Percentiles rank a stretch among this genome's conserved stretches.
phyloP scores from a whole-genome alignment of 2,113 vertebrate genomes.

The Stigmatopora argus region DNA sequence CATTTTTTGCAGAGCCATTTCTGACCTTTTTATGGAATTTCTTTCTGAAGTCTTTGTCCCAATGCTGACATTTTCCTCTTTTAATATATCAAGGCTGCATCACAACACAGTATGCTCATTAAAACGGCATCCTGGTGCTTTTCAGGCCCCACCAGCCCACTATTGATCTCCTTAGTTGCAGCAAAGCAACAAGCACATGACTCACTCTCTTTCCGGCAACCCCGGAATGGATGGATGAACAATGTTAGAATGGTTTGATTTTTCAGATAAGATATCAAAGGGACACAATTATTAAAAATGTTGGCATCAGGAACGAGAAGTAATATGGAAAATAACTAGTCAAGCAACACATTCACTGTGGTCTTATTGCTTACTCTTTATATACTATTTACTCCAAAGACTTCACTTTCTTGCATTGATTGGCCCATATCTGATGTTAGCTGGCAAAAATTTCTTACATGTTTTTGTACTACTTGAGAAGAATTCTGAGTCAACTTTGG shows the following conservation, averaged over 20 bases:
- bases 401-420: too few relatives aligned
- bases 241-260: not conserved
- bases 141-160: slow-evolving; percentile 3
- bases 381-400: too few relatives aligned
- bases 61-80: slow-evolving; percentile 5
- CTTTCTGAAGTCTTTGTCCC: slow-evolving; percentile 4
- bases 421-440: too few relatives aligned
- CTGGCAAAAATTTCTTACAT: too few relatives aligned
- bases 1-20: not conserved
- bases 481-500: not conserved
- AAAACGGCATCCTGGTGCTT: slow-evolving; percentile 10
- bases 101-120: not conserved
- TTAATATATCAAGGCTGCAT: slow-evolving; percentile 1
- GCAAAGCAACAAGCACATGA: not conserved
- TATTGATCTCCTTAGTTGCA: not conserved
- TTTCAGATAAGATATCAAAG: too few relatives aligned
- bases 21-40: not conserved
- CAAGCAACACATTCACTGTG: too few relatives aligned
- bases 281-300: too few relatives aligned
- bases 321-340: too few relatives aligned
- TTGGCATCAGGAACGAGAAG: too few relatives aligned
- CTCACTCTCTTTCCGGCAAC: not conserved
- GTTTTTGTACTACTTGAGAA: too few relatives aligned
- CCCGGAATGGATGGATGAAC: not conserved
- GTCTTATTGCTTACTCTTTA: too few relatives aligned